These are phyloP conservation scores for Leptocoma aspasia DNA, from an alignment of 2,113 vertebrate genomes.

Conservation along the genomic window DNA sequence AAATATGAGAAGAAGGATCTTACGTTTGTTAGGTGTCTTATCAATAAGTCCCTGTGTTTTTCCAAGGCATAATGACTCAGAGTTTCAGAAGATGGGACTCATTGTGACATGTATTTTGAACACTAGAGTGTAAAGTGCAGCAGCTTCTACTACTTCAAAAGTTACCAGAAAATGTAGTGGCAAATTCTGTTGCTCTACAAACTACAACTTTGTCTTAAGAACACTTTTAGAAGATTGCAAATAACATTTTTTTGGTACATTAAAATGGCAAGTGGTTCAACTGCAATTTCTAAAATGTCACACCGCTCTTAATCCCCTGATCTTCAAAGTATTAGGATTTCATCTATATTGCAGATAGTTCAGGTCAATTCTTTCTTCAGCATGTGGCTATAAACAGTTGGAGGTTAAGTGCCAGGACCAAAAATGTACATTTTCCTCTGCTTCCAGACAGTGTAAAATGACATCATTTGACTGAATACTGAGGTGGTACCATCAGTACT, in stretches of 20 bases:
- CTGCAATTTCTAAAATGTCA: neutral
- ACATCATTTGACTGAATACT: neutral
- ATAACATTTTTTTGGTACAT: neutral
- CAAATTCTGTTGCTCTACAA: neutral
- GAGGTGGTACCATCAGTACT: neutral
- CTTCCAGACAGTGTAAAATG: neutral
- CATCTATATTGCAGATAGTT: neutral
- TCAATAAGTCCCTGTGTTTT: neutral
- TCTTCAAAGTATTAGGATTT: neutral
- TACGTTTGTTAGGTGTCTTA: neutral
- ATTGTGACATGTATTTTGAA: neutral
- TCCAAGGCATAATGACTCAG: neutral
- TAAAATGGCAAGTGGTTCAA: neutral
- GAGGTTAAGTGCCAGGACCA: neutral
- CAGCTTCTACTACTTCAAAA: neutral
- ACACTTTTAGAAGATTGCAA: neutral
- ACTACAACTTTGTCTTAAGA: neutral
- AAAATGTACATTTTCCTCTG: neutral
- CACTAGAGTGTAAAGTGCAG: neutral
- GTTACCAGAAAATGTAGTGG: neutral
- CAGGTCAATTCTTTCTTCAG: neutral
- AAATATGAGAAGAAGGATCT: neutral
- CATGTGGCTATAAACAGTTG: neutral
- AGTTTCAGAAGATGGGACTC: neutral
- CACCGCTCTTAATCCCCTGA: neutral